Base-by-base conservation (phyloP, 2,888 invertebrate genomes). In the Acholoe squamosa region DNA sequence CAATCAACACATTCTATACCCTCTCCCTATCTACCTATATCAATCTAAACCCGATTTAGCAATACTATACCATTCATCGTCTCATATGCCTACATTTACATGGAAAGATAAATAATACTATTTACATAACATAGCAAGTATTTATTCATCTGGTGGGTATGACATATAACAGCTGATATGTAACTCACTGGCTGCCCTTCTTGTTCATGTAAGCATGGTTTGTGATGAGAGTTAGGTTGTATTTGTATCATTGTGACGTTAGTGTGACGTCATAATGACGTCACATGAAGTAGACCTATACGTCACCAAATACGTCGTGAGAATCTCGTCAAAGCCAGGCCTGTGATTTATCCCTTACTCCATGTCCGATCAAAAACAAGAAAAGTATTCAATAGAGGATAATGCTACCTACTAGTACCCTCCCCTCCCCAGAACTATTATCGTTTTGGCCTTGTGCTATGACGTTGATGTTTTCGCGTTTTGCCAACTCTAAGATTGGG, bases 301-400 rank as follows among this genome's bases (percentile, higher is more conserved):
- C 25, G 80, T 12, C 80, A 33, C 33, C 80, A 12, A 19, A 34
- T 71, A 25, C 25, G 71, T 71, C 31, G 25, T 28, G 7, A n/a
- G 34, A 80, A 80, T 34, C 80, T 80, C 25, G 80, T 80, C 80
- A 80, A 80, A 80, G 80, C 80, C 80, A 80, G 33, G n/a, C 80
- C 80, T 80, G 80, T 80, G 80, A 80, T 80, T 33, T 14, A 80
- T 80, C 33, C 19, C 80, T 34, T 34, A 33, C 25, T 25, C 25
- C 25, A 25, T 0, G 14, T 76, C 33, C 43, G 16, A 43, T 80
- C 61, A n/a, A 61, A 61, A 61, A 0, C 61, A n/a, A 61, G 12
- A 61, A 7, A n/a, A 61, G 19, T 61, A 61, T 61, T n/a, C n/a
- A 61, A 61, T 3, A 7, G 61, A 7, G 61, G 61, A n/a, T 61